phyloP scores from a whole-genome alignment of 2,888 invertebrate genomes.

The Hoplodrina ambigua region DNA sequence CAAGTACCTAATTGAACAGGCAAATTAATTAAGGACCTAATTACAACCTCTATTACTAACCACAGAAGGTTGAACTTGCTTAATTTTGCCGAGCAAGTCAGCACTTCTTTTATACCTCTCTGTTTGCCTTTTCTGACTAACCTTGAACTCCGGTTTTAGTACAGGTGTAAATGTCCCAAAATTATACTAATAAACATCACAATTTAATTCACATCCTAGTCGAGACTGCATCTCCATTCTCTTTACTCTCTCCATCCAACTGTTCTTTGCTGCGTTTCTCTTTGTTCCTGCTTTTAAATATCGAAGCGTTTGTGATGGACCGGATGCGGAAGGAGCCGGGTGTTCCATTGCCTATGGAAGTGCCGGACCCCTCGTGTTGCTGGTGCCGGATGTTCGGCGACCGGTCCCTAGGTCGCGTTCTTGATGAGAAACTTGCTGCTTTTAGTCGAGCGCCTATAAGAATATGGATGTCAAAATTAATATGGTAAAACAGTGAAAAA shows the following conservation, averaged over 20 bases:
- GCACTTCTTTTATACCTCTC: constrained; percentile 3
- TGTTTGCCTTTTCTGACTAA: neutral
- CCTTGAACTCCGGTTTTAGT: neutral
- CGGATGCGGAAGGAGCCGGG: constrained; percentile 80
- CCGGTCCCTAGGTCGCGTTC: constrained; percentile 77
- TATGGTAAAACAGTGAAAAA: neutral
- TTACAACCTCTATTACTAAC: neutral
- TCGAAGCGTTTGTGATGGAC: constrained; percentile 82
- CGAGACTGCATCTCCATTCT: constrained; percentile 76
- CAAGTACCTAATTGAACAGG: neutral
- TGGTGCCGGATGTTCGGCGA: constrained; percentile 78
- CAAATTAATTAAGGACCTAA: neutral
- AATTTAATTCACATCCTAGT: constrained; percentile 77
- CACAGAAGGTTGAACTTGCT: too few relatives aligned
- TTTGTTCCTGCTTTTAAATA: constrained; percentile 77
- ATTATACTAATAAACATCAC: constrained; percentile 1
- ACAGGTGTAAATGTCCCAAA: constrained; percentile 9
- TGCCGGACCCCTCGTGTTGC: constrained; percentile 69
- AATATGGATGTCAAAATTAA: neutral
- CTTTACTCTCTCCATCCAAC: constrained; percentile 66
- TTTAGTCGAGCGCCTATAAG: constrained; percentile 76
- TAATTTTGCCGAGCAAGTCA: neutral
- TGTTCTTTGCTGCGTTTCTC: constrained; percentile 75
- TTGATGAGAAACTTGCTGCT: constrained; percentile 83
- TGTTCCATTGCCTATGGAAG: constrained; percentile 73